Base-by-base conservation (phyloP, 2,113 vertebrate species). In the Phyllopteryx taeniolatus region DNA sequence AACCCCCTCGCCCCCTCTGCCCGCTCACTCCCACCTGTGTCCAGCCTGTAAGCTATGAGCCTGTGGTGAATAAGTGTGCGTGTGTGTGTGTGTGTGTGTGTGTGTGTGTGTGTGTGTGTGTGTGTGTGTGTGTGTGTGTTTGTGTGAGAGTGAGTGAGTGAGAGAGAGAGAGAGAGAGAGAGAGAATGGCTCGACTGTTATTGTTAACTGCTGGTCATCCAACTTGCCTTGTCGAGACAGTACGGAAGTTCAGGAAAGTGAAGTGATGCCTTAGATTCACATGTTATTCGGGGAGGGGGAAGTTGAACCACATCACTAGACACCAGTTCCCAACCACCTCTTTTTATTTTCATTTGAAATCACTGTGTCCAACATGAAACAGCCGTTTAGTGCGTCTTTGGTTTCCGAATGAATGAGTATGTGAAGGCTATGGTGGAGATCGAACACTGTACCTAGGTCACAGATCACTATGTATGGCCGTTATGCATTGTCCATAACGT, bases 371-470 rank as follows among this genome's bases (percentile, higher is more conserved):
- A 46, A 65, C 20, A 8, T 46, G 44, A 66, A 47, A 47, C 8
- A 47, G 12, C 44, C 13, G 12, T 65, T 10, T n/a, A 65, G 64
- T 22, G 44, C 43, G 31, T 47, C 59, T 31, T 61, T 60, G 57
- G 31, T 60, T 60, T 60, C 27, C 27, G 43, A 66, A 47, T 66
- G 76, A 73, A 76, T 73, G 86, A 87, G 80, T 89, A 87, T 89
- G 90, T 91, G 88, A 91, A 91, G 81, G 35, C 86, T 85, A 79
- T 82, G 83, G 86, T 84, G 82, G 87, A 77, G 92, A 93, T 92
- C 78, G 87, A 91, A 96, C 94, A 94, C 94, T 95, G 95, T 94
- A 93, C 91, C 90, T 92, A 88, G 90, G 90, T 91, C 90, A 87
- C 87, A 90, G 88, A 92, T 91, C 91, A 92, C 91, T 92, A 90